Evolutionary conservation across 2,797 vertebrate genomes (phyloP).

Genomic region (Taenioides sp.): DNA sequence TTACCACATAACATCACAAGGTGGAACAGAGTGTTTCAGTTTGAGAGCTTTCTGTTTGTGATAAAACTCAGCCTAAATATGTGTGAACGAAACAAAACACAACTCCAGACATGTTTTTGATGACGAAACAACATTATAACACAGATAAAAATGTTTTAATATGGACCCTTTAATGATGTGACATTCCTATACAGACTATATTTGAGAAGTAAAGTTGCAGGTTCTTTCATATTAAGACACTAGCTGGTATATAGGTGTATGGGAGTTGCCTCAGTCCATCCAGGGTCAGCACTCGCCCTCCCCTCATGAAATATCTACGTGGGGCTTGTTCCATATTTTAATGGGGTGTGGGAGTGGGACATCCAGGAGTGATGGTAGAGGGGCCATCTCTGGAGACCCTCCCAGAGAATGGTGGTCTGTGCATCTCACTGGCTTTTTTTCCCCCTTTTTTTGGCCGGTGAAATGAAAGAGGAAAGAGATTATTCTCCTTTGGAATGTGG

Average conservation of each 20-base stretch:
- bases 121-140: no score
- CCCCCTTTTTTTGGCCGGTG: conserved; percentile 42
- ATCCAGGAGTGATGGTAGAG: conserved; percentile 50
- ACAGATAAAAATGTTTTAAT: no score
- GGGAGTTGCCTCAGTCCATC: conserved; percentile 42
- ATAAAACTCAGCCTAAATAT: no score
- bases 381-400: conserved; percentile 60
- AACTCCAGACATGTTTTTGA: no score
- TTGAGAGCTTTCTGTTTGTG: no score
- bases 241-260: conserved; percentile 39
- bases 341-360: conserved; percentile 62
- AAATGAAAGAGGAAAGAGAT: conserved; percentile 62
- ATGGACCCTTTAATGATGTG: neutral
- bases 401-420: conserved; percentile 59
- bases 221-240: conserved; percentile 6
- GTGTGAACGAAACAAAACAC: no score
- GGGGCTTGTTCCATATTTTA: conserved; percentile 72
- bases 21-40: no score
- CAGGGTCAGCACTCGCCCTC: conserved; percentile 62
- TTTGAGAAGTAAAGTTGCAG: neutral
- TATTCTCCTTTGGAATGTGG: conserved; percentile 77
- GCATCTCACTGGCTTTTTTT: conserved; percentile 59
- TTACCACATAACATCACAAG: no score
- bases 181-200: neutral
- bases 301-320: conserved; percentile 71